These are phyloP conservation scores for Polyodon spathula DNA, from an alignment of 2,113 vertebrate genomes.

Conservation along the genomic window DNA sequence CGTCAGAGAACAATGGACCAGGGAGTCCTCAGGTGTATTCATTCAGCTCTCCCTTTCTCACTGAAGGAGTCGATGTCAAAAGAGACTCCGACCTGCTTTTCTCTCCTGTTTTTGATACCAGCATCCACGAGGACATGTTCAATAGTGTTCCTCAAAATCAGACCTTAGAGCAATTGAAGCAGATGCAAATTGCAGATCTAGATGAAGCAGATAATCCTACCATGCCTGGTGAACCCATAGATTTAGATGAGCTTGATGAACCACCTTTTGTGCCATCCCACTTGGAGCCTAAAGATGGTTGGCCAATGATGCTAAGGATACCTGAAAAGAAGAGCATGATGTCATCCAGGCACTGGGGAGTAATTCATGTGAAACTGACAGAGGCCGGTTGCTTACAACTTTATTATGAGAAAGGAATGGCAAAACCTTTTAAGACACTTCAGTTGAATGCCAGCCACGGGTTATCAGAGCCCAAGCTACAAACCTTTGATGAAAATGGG, in stretches of 20 bases:
- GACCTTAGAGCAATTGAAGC: slow-evolving; percentile 65
- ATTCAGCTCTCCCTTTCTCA: slow-evolving; percentile 44
- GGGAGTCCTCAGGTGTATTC: slow-evolving; percentile 18
- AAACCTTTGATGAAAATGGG: slow-evolving; percentile 73
- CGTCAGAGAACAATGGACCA: slow-evolving; percentile 11
- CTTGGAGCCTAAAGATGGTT: slow-evolving; percentile 60
- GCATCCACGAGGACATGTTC: slow-evolving; percentile 44
- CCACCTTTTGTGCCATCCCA: slow-evolving; percentile 32
- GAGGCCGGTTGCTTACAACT: slow-evolving; percentile 59
- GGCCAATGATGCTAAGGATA: slow-evolving; percentile 85
- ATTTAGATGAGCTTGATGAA: slow-evolving; percentile 39
- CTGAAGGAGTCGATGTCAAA: slow-evolving; percentile 44
- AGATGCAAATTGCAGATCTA: slow-evolving; percentile 63
- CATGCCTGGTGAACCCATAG: slow-evolving; percentile 57
- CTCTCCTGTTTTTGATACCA: slow-evolving; percentile 48
- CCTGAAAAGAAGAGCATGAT: slow-evolving; percentile 88
- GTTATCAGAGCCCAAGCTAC: slow-evolving; percentile 72
- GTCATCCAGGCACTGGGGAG: slow-evolving; percentile 91
- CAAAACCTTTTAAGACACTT: slow-evolving; percentile 74
- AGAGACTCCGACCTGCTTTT: slow-evolving; percentile 58
- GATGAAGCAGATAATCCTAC: slow-evolving; percentile 38
- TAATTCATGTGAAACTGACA: slow-evolving; percentile 69
- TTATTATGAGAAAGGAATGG: slow-evolving; percentile 76
- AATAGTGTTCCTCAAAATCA: slow-evolving; percentile 40
- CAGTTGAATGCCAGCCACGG: slow-evolving; percentile 68